Percentiles rank a stretch among this genome's conserved stretches.
These are phyloP conservation scores for Drosophila parvula DNA, from an alignment of 1,140 invertebrate genomes.

Conservation along the genomic window DNA sequence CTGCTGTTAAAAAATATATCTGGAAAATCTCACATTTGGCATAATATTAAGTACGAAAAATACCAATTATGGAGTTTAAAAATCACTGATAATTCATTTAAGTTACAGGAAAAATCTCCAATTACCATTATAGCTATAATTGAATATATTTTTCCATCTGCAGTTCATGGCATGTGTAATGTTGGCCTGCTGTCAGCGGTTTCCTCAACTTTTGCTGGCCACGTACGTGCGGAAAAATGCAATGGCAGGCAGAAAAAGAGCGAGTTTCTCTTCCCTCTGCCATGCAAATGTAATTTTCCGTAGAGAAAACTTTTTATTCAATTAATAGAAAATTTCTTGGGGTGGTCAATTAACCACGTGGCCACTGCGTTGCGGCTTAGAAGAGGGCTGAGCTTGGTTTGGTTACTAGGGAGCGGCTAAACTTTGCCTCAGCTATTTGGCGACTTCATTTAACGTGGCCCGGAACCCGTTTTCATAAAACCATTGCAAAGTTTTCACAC, in stretches of 20 bases:
- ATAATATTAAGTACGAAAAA: background rate
- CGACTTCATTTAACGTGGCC: conserved; percentile 69
- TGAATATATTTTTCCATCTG: conserved; percentile 1
- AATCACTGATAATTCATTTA: background rate
- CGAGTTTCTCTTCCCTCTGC: background rate
- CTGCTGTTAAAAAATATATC: background rate
- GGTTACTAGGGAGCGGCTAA: conserved; percentile 16
- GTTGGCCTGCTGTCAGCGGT: conserved; percentile 1
- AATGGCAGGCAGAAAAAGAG: background rate
- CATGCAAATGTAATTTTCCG: conserved; percentile 56
- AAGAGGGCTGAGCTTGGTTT: background rate
- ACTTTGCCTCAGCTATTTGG: conserved; percentile 50
- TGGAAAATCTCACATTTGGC: background rate
- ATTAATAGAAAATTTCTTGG: conserved; percentile 62
- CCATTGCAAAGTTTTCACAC: conserved; percentile 44
- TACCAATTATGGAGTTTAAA: background rate
- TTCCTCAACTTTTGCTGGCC: conserved; percentile 11
- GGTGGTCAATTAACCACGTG: conserved; percentile 74
- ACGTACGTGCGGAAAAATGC: conserved; percentile 13
- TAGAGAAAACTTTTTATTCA: conserved; percentile 61
- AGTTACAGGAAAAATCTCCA: background rate
- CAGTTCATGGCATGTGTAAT: conserved; percentile 6
- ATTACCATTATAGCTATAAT: background rate
- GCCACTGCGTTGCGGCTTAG: conserved; percentile 22
- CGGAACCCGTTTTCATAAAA: conserved; percentile 36